These are phyloP conservation scores for Canis aureus DNA, from an alignment of 2,113 vertebrate species.

Conservation along the genomic window DNA sequence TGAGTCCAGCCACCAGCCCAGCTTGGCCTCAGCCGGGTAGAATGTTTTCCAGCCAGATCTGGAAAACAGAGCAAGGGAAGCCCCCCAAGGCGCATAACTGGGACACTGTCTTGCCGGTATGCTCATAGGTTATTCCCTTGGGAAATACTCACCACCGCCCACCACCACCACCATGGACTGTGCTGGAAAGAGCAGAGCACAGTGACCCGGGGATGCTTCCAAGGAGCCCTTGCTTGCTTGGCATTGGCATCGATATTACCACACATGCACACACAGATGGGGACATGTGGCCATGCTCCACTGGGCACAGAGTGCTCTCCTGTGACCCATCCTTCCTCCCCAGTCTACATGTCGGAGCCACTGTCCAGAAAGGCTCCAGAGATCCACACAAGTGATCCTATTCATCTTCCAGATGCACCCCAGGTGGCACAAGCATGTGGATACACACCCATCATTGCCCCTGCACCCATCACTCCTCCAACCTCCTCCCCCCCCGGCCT, in stretches of 20 bases:
- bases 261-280: neutral
- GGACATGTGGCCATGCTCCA: neutral
- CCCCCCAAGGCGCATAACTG: fast-evolving
- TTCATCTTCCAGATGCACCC: neutral
- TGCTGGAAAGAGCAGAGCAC: no score
- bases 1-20: neutral
- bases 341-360: neutral
- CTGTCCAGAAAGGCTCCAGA: neutral
- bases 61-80: neutral
- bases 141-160: neutral
- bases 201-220: neutral
- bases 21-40: neutral
- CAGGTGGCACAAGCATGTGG: neutral
- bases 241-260: neutral
- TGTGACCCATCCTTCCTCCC: neutral
- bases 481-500: neutral
- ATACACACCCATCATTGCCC: fast-evolving
- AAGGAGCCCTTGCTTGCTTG: fast-evolving
- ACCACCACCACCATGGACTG: neutral
- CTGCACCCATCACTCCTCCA: neutral
- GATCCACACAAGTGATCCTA: neutral
- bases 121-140: fast-evolving
- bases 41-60: no score
- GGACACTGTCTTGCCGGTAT: fast-evolving
- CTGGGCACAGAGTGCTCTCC: neutral